Base-by-base conservation (phyloP, 2,888 invertebrate species). In the Barypeithes pellucidus region DNA sequence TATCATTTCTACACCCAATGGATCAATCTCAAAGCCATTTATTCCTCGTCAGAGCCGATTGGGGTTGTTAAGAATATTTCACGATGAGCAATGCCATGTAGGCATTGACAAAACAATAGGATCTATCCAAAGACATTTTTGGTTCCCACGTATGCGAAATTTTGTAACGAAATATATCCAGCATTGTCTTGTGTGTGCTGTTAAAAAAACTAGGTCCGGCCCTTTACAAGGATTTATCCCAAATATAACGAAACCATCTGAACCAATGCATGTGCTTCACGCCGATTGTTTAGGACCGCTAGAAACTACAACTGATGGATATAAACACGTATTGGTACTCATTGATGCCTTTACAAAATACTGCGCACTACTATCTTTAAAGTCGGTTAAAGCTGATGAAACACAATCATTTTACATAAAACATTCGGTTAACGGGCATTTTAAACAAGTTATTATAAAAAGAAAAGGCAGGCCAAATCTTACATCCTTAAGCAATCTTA, bases 11-110 rank as follows among this genome's bases (percentile, higher is more conserved):
- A 57, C 68, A 14, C 43, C 63, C 57, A 24, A 67, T 24, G 71
- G 67, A 3, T 18, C 39, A 24, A n/a, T 22, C n/a, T 29, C 47
- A 18, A 74, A 66, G 59, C 67, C 68, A 43, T 77, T 70, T 67
- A 73, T 78, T 8, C 79, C 79, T 8, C 65, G 68, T 24, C 75
- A 75, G 16, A 76, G 77, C 67, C 16, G 78, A 20, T 45, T 79
- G 11, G 77, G 79, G 47, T 60, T 80, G 7, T 43, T 79, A 16
- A 39, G 78, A 33, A 73, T 79, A 24, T 78, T 79, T 66, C 79
- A 78, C 57, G 79, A 79, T 41, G 78, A 79, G 54, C 77, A 78
- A 59, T 74, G 77, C 36, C 78, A 79, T 33, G 62, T 76, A 29
- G 77, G 77, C 14, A 39, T 61, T 14, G 78, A 77, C 14, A 79